Evolutionary conservation across 2,113 vertebrate genomes (phyloP).

Genomic region (Varanus komodoensis): DNA sequence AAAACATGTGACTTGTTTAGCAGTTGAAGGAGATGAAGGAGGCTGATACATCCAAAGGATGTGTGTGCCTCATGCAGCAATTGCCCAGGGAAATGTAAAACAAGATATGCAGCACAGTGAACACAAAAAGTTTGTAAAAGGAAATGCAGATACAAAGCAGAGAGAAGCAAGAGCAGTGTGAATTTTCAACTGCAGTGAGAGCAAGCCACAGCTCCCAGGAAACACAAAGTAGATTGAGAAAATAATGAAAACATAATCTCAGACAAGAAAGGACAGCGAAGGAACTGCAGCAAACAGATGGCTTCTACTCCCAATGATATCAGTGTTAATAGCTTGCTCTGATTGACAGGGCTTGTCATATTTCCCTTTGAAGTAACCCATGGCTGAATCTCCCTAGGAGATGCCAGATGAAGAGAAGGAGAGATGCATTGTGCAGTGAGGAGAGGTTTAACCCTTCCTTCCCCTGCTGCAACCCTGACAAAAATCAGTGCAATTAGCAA

Average conservation of each 20-base stretch:
- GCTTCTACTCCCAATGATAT: constrained; percentile 52
- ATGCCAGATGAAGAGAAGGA: neutral
- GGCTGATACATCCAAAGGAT: constrained; percentile 38
- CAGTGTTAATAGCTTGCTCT: constrained; percentile 6
- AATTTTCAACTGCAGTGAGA: constrained; percentile 41
- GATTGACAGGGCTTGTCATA: constrained; percentile 50
- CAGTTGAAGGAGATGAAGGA: constrained; percentile 39
- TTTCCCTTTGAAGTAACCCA: constrained; percentile 49
- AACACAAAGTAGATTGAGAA: constrained; percentile 67
- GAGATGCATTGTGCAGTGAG: neutral
- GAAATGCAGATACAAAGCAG: constrained; percentile 46
- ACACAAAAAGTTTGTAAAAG: constrained; percentile 19
- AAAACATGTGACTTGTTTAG: constrained; percentile 41
- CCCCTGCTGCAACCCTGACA: neutral
- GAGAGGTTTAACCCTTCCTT: neutral
- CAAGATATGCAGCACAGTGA: constrained; percentile 39
- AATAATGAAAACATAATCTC: constrained; percentile 59
- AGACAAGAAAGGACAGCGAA: constrained; percentile 51
- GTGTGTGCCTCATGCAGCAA: constrained; percentile 45
- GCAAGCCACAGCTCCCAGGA: constrained; percentile 49
- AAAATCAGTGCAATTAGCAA: neutral
- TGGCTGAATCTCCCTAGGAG: constrained; percentile 36
- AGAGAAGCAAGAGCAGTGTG: constrained; percentile 28
- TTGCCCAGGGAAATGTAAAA: constrained; percentile 54
- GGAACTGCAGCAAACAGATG: constrained; percentile 64